Conservation (phyloP, 1,140 invertebrate genomes). For the Macrobrachium nipponense region DNA sequence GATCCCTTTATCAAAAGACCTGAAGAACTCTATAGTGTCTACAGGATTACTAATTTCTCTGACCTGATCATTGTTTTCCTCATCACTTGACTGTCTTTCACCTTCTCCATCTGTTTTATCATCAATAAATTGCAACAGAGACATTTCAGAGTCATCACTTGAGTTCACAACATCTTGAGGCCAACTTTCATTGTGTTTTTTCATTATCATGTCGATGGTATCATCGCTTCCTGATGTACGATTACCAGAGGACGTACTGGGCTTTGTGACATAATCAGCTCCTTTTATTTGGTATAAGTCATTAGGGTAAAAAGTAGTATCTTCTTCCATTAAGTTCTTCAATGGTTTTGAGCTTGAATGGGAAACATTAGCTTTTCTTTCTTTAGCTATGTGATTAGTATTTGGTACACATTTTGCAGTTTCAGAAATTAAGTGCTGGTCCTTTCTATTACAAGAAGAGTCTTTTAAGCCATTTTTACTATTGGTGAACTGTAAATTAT, state of each 20-base stretch:
- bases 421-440: no score
- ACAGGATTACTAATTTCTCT: neutral
- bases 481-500: no score
- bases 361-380: neutral
- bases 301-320: constrained; percentile 31
- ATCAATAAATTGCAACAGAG: constrained; percentile 36
- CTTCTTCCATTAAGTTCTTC: neutral
- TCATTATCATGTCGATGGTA: constrained; percentile 47
- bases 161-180: neutral
- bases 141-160: constrained; percentile 45
- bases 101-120: constrained; percentile 19
- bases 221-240: constrained; percentile 38
- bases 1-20: no score
- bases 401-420: no score
- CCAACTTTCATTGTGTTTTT: constrained; percentile 43
- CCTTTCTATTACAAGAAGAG: no score
- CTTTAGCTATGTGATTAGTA: no score
- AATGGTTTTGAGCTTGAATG: neutral
- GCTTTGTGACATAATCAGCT: neutral
- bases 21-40: no score
- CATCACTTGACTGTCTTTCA: neutral
- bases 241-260: neutral
- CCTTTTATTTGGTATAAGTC: constrained; percentile 15
- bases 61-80: neutral
- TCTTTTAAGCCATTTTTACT: no score